Conservation (phyloP, 2,888 invertebrate species). For the Heliconius ethilla region DNA sequence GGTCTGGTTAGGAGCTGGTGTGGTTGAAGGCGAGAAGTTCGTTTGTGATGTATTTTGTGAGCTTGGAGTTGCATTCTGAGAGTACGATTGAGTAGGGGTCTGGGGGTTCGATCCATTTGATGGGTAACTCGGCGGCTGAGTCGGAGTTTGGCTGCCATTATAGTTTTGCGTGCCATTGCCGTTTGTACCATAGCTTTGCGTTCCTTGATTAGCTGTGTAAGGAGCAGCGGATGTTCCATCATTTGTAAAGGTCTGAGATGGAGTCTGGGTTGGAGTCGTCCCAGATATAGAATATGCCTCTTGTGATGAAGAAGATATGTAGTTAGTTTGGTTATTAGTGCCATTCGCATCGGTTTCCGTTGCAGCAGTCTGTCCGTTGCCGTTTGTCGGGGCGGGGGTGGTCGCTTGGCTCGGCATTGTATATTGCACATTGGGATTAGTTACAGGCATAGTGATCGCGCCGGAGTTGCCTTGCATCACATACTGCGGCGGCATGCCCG, state of each 20-base stretch:
- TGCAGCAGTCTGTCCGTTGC: constrained; percentile 60
- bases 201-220: constrained; percentile 59
- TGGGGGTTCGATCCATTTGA: constrained; percentile 63
- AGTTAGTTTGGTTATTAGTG: constrained; percentile 65
- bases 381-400: constrained; percentile 56
- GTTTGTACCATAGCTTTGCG: constrained; percentile 61
- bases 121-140: constrained; percentile 66
- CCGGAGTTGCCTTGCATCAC: constrained; percentile 69
- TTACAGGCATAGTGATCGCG: constrained; percentile 60
- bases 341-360: constrained; percentile 65
- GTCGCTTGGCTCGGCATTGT: constrained; percentile 59
- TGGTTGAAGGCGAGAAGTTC: constrained; percentile 70
- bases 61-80: constrained; percentile 55
- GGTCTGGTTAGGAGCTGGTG: constrained; percentile 68
- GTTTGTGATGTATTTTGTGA: constrained; percentile 64
- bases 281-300: constrained; percentile 63
- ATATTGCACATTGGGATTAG: constrained; percentile 68
- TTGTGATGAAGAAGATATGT: constrained; percentile 74
- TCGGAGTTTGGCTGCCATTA: constrained; percentile 57
- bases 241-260: constrained; percentile 56
- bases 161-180: constrained; percentile 59
- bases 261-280: constrained; percentile 54
- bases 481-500: constrained; percentile 68
- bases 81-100: constrained; percentile 58
- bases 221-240: constrained; percentile 62